Conservation (phyloP, 2,113 vertebrate genomes). For the Passer domesticus region DNA sequence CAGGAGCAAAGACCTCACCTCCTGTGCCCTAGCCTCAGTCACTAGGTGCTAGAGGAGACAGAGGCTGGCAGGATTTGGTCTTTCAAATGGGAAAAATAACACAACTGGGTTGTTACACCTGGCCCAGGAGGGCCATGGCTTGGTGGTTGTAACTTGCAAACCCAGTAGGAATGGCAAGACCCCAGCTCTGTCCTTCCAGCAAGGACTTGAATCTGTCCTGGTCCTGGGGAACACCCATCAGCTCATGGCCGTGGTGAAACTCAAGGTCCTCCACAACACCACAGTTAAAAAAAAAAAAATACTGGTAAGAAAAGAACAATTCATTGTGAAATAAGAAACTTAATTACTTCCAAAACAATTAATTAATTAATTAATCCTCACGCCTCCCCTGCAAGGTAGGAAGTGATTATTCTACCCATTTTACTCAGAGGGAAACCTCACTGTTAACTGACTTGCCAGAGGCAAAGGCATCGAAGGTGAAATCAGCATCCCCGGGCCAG, state of each 20-base stretch:
- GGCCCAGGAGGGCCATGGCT: accelerated
- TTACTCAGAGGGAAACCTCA: neutral
- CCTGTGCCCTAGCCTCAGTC: accelerated
- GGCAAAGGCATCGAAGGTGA: neutral
- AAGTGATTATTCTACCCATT: slow-evolving; percentile 37
- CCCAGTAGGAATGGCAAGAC: accelerated
- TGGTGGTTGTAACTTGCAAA: neutral
- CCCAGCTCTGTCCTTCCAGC: neutral
- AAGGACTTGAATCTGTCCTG: neutral
- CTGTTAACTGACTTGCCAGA: neutral
- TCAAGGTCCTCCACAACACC: accelerated
- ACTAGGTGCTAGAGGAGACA: neutral
- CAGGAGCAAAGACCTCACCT: neutral
- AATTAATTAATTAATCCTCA: slow-evolving; percentile 49
- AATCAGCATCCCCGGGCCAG: accelerated
- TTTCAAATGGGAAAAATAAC: neutral
- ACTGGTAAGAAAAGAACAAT: neutral
- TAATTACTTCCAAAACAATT: slow-evolving; percentile 54
- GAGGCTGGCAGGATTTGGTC: neutral
- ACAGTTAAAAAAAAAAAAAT: neutral
- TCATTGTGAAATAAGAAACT: slow-evolving; percentile 34
- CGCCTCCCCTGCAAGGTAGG: slow-evolving; percentile 14
- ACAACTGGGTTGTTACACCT: neutral
- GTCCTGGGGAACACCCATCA: neutral
- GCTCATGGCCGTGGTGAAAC: neutral